Percentiles rank a stretch among this genome's conserved stretches.
These are phyloP conservation scores for Trachythela sp. DNA, from an alignment of 64 coral and sea anemone species.

Conservation along the genomic window DNA sequence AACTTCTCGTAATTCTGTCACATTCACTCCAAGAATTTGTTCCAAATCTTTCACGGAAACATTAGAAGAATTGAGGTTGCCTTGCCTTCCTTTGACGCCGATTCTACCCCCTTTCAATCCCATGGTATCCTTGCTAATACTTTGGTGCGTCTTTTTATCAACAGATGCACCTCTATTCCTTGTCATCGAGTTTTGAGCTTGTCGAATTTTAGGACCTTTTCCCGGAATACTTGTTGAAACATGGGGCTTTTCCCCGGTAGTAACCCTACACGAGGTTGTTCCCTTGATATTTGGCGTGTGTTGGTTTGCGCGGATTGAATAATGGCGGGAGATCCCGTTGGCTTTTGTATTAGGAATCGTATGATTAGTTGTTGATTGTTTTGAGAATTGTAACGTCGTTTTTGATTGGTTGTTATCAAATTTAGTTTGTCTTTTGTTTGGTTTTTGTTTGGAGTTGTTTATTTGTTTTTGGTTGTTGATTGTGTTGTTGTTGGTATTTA, in stretches of 20 bases:
- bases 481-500: background rate
- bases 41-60: background rate
- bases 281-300: too few species aligned
- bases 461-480: background rate
- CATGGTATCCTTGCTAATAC: background rate
- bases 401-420: background rate
- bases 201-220: background rate
- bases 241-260: background rate
- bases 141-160: background rate
- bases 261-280: background rate
- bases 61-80: background rate
- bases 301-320: background rate
- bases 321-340: background rate
- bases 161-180: background rate
- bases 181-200: background rate
- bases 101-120: too few species aligned
- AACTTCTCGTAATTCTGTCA: background rate
- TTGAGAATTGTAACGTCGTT: too few species aligned
- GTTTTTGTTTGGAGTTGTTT: background rate
- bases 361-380: background rate
- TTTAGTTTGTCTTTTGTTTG: background rate
- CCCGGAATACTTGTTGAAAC: background rate
- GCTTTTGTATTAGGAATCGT: background rate
- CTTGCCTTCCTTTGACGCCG: background rate
- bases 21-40: background rate